Base-by-base conservation (phyloP, 2,797 vertebrate species). In the Ctenochaetus hawaiiensis region DNA sequence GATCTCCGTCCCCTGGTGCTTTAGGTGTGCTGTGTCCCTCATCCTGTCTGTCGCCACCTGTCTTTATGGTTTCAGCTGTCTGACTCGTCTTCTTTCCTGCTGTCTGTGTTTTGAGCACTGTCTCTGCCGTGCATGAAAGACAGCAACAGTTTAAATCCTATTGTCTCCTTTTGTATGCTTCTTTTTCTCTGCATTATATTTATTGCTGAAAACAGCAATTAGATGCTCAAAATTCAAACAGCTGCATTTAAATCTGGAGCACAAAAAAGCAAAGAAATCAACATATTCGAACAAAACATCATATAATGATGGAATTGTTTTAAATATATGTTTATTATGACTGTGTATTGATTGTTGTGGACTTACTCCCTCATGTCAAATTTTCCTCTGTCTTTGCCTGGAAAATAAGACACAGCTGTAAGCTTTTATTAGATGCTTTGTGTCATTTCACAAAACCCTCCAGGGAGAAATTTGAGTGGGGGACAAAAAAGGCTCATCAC, bases 41-140 rank as follows among this genome's bases (percentile, higher is more conserved):
- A n/a, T 65, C 57, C 65, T 51, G 72, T 66, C 70, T 48, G 74
- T 82, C 72, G 82, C 72, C 61, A 14, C 75, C 67, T 70, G 66
- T 84, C 81, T 80, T 64, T n/a, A 48, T 65, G 62, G 81, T 79
- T 77, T 65, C 52, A 44, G 72, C 51, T 82, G 75, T 80, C 84
- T 82, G 69, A 63, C 66, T 87, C 34, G 43, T 41, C 49, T 62
- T 60, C 59, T 60, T 37, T 34, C 65, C 59, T 49, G 68, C 78
- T 60, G 78, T 69, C 75, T 70, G 69, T 57, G 67, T 30, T 74
- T 72, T 69, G 60, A 81, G 63, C 67, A 74, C 72, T 43, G 30
- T 61, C 57, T 68, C 75, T 67, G 49, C n/a, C 2, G 22, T 67
- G 58, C 54, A n/a, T 70, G 54, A 22, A 12, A 64, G 65, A 41